Conservation (phyloP, 2,888 invertebrate genomes). For the Brassicogethes aeneus region DNA sequence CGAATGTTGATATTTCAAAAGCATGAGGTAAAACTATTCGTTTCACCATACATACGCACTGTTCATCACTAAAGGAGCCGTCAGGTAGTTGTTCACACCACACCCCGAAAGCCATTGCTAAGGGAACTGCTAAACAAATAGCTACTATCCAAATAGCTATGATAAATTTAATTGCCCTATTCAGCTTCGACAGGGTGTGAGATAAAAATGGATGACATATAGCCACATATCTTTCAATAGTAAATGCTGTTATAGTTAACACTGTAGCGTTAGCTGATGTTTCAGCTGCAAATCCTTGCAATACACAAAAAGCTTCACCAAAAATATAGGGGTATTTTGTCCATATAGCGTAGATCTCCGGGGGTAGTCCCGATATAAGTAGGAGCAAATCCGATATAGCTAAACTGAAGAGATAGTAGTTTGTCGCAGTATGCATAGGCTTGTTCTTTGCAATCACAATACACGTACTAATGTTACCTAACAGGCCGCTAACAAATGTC, state of each 20-base stretch:
- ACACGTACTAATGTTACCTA: conserved; percentile 75
- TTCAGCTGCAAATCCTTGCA: conserved; percentile 68
- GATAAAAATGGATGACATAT: conserved; percentile 79
- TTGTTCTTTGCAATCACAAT: conserved; percentile 67
- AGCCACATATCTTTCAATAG: conserved; percentile 79
- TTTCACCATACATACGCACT: conserved; percentile 35
- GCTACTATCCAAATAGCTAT: conserved; percentile 70
- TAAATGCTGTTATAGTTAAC: conserved; percentile 79
- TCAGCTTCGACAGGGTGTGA: conserved; percentile 76
- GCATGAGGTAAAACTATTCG: conserved; percentile 38
- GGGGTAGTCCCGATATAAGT: conserved; percentile 67
- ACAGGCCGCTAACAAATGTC: conserved; percentile 63
- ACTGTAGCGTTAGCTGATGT: conserved; percentile 83
- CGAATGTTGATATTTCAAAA: conserved; percentile 46
- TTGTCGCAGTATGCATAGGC: conserved; percentile 78
- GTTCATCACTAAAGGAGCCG: conserved; percentile 27
- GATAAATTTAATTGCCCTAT: conserved; percentile 68
- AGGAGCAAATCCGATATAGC: conserved; percentile 70
- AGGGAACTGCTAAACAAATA: conserved; percentile 64
- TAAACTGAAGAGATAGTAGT: conserved; percentile 72
- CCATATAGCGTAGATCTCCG: conserved; percentile 70
- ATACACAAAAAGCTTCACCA: conserved; percentile 62
- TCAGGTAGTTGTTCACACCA: conserved; percentile 37
- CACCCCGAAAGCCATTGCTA: conserved; percentile 73
- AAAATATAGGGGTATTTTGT: conserved; percentile 64